A percentile compares a stretch with the other conserved stretches of the same genome.
These are phyloP conservation scores for Cynaeus angustus DNA, from an alignment of 2,888 invertebrate genomes.

Conservation along the genomic window DNA sequence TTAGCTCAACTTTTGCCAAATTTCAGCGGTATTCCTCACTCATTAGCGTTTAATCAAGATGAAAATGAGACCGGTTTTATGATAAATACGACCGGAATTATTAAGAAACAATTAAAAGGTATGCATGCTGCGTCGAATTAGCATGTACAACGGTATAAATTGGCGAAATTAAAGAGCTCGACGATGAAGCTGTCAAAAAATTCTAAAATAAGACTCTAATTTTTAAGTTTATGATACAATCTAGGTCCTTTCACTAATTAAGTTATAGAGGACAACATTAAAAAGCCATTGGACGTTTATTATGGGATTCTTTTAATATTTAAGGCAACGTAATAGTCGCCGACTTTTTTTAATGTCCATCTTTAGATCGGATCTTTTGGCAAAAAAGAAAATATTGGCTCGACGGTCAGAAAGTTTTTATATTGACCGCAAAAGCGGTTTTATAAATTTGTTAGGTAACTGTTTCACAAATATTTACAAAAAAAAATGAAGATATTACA, in stretches of 20 bases:
- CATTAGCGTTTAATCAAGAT: constrained; percentile 28
- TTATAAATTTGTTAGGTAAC: too few relatives aligned
- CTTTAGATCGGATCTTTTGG: too few relatives aligned
- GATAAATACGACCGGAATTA: constrained; percentile 38
- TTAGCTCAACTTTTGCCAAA: constrained; percentile 23
- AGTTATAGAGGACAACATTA: constrained; percentile 31
- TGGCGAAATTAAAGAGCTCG: constrained; percentile 17
- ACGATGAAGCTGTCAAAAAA: constrained; percentile 9
- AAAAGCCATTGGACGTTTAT: constrained; percentile 23
- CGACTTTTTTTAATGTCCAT: background rate
- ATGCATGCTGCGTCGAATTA: constrained; percentile 38
- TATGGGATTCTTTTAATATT: constrained; percentile 29
- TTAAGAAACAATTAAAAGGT: constrained; percentile 42
- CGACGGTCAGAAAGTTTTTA: too few relatives aligned
- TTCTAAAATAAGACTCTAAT: constrained; percentile 23
- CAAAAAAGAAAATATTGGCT: too few relatives aligned
- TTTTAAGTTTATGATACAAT: constrained; percentile 23
- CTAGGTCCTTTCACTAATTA: constrained; percentile 31
- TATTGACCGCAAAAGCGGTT: too few relatives aligned
- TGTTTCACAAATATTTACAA: too few relatives aligned
- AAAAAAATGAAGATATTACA: too few relatives aligned
- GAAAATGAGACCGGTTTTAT: constrained; percentile 37
- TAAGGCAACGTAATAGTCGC: constrained; percentile 1
- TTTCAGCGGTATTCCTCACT: constrained; percentile 1
- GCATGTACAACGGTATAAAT: constrained; percentile 25